A percentile compares a stretch with the other conserved stretches of the same genome.
Conservation (phyloP, 2,888 invertebrate genomes). For the Thelaira solivaga region DNA sequence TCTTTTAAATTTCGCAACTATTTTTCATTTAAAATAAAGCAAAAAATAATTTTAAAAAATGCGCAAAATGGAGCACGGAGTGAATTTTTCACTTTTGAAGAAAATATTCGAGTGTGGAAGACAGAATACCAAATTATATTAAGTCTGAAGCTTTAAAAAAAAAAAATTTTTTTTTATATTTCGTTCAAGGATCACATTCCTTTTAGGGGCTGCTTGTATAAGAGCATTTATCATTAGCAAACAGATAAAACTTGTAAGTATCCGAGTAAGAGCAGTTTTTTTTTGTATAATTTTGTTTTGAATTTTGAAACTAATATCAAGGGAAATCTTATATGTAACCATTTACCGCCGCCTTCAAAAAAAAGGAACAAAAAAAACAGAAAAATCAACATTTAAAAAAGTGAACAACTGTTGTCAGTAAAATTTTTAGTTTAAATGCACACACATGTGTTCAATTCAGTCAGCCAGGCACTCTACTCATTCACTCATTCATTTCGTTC, state of each 20-base stretch:
- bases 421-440: conserved; percentile 21
- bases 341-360: conserved; percentile 57
- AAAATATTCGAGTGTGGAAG: too few species aligned
- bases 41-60: too few species aligned
- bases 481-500: conserved; percentile 7
- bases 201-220: conserved; percentile 8
- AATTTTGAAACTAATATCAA: conserved; percentile 54
- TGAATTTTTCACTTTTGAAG: too few species aligned
- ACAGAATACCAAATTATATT: too few species aligned
- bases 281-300: conserved; percentile 21
- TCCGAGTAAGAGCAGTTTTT: conserved; percentile 5
- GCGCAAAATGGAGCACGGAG: too few species aligned
- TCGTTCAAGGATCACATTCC: conserved; percentile 3
- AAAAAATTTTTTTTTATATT: background rate
- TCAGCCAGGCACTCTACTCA: conserved; percentile 22
- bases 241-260: conserved; percentile 27
- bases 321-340: conserved; percentile 60
- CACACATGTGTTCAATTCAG: conserved; percentile 47
- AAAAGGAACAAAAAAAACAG: conserved; percentile 19
- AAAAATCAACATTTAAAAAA: conserved; percentile 42
- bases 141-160: too few species aligned
- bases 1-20: too few species aligned
- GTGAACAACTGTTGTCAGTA: conserved; percentile 57
- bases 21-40: too few species aligned
- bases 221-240: conserved; percentile 55